A percentile compares a stretch with the other conserved stretches of the same genome.
phyloP scores from a whole-genome alignment of 2,113 vertebrate genomes.

The Tetraodon nigroviridis region DNA sequence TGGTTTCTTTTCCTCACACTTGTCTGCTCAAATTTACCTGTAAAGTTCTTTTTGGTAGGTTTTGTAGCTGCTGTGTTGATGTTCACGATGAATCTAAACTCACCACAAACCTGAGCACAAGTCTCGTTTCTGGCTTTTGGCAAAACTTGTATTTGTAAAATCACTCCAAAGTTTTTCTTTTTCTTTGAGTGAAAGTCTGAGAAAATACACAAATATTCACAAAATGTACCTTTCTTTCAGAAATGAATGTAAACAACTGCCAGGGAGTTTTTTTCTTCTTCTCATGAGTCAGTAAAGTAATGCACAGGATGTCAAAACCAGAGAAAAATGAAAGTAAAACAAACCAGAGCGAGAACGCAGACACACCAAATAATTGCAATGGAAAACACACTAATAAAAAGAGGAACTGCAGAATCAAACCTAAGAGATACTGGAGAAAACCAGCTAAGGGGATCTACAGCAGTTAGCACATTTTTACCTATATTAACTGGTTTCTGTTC shows the following conservation, averaged over 20 bases:
- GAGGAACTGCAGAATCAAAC: background rate
- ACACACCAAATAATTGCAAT: background rate
- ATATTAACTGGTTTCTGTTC: too few species aligned
- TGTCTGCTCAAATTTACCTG: constrained; percentile 6
- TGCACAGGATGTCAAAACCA: constrained; percentile 15
- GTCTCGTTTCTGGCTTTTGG: background rate
- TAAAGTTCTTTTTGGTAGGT: constrained; percentile 3
- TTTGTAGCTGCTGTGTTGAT: constrained; percentile 11
- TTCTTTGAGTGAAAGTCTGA: constrained; percentile 22
- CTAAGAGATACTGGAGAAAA: background rate
- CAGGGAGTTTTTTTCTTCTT: constrained; percentile 36
- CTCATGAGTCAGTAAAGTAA: constrained; percentile 18
- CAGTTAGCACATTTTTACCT: too few species aligned
- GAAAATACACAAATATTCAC: constrained; percentile 55
- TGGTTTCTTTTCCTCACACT: background rate
- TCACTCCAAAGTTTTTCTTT: constrained; percentile 5
- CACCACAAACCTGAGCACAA: constrained; percentile 16
- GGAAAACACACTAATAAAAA: background rate
- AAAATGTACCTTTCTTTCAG: constrained; percentile 46
- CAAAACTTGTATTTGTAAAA: constrained; percentile 30
- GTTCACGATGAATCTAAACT: constrained; percentile 30
- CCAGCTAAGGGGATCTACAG: too few species aligned
- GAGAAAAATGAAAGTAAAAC: background rate
- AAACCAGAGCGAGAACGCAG: background rate
- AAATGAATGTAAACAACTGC: constrained; percentile 64